Base-by-base conservation (phyloP, 2,888 invertebrate species). In the Drosophila meridionalis region DNA sequence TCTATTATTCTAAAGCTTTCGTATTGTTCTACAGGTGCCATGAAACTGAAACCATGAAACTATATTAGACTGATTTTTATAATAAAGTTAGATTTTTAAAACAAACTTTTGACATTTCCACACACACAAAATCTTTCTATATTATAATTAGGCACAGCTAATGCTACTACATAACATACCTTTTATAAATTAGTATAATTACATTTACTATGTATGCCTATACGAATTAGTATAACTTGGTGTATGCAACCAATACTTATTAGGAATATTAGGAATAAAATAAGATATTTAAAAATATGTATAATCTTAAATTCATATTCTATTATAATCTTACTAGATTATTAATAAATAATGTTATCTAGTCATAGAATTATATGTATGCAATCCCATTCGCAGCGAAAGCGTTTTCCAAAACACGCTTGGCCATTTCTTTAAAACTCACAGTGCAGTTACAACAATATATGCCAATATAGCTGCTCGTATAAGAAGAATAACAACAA, bases 341-440 rank as follows among this genome's bases (percentile, higher is more conserved):
- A 7, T 32, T 0, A 30, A 3, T 30, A 32, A 4, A 9, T 50
- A 9, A n/a, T 32, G 2, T 50, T 32, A 50, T 8, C n/a, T n/a
- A 1, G 0, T 9, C 8, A 0, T 50, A 4, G 9, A 20, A 34
- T 11, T 34, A 2, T 1, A 32, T 30, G 30, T 50, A 32, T 14
- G 5, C 14, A 32, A 50, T 12, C 14, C 9, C 40, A 30, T 14
- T 58, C 9, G 1, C 26, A 50, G 36, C 53, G 65, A 81, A 70
- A 74, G 50, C 47, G 65, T 53, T 42, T 66, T 60, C 53, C 40
- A 60, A 62, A 70, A 55, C 61, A 30, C 12, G 5, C 9, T 47
- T 43, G 11, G 36, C 12, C 40, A 12, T 61, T 60, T 48, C 73
- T 68, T 61, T 34, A 47, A 73, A 42, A 20, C 30, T 42, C 26